Evolutionary conservation across 2,113 vertebrate genomes (phyloP).

Genomic region (Tachysurus vachellii): DNA sequence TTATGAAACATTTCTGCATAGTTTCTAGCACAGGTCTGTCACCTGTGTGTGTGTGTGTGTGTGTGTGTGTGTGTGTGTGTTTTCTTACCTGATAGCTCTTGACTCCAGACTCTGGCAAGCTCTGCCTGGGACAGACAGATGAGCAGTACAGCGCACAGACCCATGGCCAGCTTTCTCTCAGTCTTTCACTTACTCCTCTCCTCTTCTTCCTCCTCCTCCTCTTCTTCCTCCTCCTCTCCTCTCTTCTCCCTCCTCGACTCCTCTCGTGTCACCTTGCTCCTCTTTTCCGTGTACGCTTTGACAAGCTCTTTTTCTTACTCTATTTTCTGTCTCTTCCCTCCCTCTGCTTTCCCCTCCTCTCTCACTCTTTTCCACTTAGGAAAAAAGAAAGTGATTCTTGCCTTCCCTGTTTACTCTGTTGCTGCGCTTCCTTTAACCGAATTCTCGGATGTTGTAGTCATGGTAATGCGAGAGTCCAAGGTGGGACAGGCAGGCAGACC

Average conservation of each 20-base stretch:
- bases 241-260: conserved; percentile 34
- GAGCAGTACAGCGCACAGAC: conserved; percentile 72
- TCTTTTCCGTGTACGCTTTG: conserved; percentile 21
- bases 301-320: conserved; percentile 12
- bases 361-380: conserved; percentile 49
- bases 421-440: conserved; percentile 43
- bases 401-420: conserved; percentile 24
- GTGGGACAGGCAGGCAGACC: conserved; percentile 50
- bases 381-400: conserved; percentile 48
- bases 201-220: conserved; percentile 44
- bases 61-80: conserved; percentile 20
- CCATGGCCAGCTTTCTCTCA: conserved; percentile 69
- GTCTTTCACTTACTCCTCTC: conserved; percentile 57
- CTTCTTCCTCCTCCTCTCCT: conserved; percentile 54
- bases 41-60: conserved; percentile 14
- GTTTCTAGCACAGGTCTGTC: neutral
- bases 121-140: conserved; percentile 77
- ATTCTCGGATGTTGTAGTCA: conserved; percentile 61
- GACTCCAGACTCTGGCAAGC: conserved; percentile 71
- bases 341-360: conserved; percentile 52
- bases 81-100: conserved; percentile 71
- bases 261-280: conserved; percentile 46
- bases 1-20: neutral
- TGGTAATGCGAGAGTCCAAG: conserved; percentile 59
- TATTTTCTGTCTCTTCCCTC: conserved; percentile 47